These are phyloP conservation scores for Gryllus longicercus DNA, from an alignment of 2,888 invertebrate genomes.

Conservation along the genomic window DNA sequence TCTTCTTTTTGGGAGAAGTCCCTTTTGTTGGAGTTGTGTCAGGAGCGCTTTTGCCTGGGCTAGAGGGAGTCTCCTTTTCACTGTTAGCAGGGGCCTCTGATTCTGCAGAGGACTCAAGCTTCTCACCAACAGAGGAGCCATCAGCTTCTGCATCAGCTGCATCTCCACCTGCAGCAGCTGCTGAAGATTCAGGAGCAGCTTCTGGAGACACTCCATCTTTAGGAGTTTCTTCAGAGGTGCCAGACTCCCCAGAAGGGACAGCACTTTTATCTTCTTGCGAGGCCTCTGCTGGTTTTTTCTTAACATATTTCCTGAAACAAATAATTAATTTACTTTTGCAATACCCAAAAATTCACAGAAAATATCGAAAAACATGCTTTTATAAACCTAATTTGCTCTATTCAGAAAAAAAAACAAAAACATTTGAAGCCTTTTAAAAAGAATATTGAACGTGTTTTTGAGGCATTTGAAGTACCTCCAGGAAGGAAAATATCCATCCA, in stretches of 20 bases:
- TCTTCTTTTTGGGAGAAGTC: conserved; percentile 41
- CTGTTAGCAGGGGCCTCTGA: conserved; percentile 19
- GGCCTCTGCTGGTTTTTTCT: conserved; percentile 29
- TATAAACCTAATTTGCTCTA: too few species aligned
- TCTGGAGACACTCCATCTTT: conserved; percentile 20
- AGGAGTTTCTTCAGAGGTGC: conserved; percentile 20
- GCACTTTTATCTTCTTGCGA: conserved; percentile 25
- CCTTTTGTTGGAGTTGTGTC: conserved; percentile 35
- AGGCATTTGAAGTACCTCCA: too few species aligned
- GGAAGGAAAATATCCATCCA: too few species aligned
- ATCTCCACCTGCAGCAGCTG: conserved; percentile 28
- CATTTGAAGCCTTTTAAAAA: too few species aligned
- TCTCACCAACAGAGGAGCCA: conserved; percentile 39
- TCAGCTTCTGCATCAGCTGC: conserved; percentile 39
- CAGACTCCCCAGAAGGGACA: conserved; percentile 26
- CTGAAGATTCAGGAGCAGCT: conserved; percentile 19
- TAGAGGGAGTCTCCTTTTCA: conserved; percentile 29
- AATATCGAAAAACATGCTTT: too few species aligned
- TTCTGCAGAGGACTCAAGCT: conserved; percentile 21
- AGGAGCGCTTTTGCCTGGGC: conserved; percentile 30
- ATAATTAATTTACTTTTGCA: too few species aligned
- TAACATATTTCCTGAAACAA: conserved; percentile 29
- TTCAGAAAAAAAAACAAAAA: too few species aligned
- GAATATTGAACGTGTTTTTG: too few species aligned
- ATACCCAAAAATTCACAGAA: too few species aligned